phyloP scores from a whole-genome alignment of 2,888 invertebrate genomes.

The Lasioglossum morio region DNA sequence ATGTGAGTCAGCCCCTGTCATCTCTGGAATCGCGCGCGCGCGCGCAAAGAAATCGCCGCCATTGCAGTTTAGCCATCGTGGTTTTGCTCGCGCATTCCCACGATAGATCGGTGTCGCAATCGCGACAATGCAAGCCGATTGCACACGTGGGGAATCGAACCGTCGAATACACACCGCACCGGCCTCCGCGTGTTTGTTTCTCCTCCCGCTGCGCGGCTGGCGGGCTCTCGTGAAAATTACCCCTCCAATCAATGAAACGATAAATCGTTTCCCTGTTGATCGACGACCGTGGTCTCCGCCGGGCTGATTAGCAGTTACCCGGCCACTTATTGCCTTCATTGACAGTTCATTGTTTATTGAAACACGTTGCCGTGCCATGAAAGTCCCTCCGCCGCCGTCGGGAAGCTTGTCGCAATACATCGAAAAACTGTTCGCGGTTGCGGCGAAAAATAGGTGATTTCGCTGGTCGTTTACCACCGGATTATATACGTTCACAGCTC shows the following conservation, averaged over 20 bases:
- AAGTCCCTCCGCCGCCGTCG: neutral
- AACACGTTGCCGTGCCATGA: neutral
- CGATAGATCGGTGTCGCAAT: constrained; percentile 73
- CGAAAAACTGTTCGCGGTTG: neutral
- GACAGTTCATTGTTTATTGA: constrained; percentile 26
- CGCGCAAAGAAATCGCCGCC: constrained; percentile 51
- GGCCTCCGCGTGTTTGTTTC: constrained; percentile 25
- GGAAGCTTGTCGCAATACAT: neutral
- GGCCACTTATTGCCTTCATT: constrained; percentile 15
- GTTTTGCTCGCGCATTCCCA: constrained; percentile 67
- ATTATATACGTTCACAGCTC: too few species aligned
- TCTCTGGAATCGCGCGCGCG: constrained; percentile 53
- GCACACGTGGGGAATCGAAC: constrained; percentile 58
- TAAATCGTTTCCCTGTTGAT: constrained; percentile 53
- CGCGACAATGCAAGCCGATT: constrained; percentile 60
- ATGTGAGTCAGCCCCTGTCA: constrained; percentile 64
- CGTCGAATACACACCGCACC: constrained; percentile 34
- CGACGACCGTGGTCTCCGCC: constrained; percentile 42
- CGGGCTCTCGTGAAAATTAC: constrained; percentile 41
- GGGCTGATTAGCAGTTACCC: constrained; percentile 41
- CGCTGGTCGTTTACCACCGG: too few species aligned
- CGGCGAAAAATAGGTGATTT: neutral
- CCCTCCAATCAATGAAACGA: constrained; percentile 50
- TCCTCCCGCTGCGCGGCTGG: neutral
- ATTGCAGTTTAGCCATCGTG: neutral